These are phyloP conservation scores for Bombus terrestris DNA, from an alignment of 1,140 invertebrate species.

Conservation along the genomic window DNA sequence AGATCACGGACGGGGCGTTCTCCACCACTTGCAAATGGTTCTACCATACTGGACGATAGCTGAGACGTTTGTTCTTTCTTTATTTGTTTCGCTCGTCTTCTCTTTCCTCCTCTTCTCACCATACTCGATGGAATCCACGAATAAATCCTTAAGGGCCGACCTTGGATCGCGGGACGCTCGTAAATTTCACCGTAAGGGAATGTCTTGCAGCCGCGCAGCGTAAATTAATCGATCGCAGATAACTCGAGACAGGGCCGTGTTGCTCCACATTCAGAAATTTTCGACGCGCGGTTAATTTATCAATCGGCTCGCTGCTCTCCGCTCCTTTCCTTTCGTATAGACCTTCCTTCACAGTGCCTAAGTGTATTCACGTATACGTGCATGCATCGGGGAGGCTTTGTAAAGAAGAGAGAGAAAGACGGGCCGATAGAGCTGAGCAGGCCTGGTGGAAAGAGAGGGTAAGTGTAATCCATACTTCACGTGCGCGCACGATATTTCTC, in stretches of 20 bases:
- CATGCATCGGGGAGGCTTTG: neutral
- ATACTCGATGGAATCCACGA: constrained; percentile 18
- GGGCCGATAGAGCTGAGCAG: neutral
- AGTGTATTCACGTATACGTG: neutral
- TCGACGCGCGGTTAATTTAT: constrained; percentile 37
- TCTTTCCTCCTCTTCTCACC: neutral
- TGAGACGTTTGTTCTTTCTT: neutral
- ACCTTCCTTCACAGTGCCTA: neutral
- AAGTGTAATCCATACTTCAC: constrained; percentile 44
- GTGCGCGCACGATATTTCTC: constrained; percentile 48
- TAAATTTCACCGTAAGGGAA: constrained; percentile 35
- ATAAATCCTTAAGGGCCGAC: constrained; percentile 35
- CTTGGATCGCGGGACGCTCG: constrained; percentile 38
- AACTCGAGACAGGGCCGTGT: constrained; percentile 24
- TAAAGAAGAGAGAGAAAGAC: neutral
- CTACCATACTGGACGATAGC: neutral
- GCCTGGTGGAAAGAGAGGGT: neutral
- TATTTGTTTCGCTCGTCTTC: neutral
- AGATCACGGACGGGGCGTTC: constrained; percentile 47
- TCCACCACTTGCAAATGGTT: constrained; percentile 27
- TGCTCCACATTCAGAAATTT: constrained; percentile 53
- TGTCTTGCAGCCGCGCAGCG: neutral
- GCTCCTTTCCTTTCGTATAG: neutral
- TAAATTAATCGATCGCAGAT: constrained; percentile 56
- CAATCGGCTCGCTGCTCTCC: constrained; percentile 3